phyloP scores from a whole-genome alignment of 2,888 invertebrate genomes.

The Syritta pipiens region DNA sequence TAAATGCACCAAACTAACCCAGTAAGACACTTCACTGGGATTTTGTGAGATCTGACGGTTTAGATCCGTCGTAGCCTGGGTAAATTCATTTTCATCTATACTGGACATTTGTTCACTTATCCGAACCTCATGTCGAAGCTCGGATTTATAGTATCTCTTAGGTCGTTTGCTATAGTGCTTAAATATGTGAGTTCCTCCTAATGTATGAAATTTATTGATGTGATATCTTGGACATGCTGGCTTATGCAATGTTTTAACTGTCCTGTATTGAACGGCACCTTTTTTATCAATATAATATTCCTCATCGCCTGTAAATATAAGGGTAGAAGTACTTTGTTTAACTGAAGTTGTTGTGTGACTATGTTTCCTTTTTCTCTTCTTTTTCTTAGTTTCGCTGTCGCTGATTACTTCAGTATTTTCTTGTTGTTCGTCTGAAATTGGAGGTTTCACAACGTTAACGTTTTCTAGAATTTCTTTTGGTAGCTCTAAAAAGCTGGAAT shows the following conservation, averaged over 20 bases:
- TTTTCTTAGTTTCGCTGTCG: slow-evolving; percentile 4
- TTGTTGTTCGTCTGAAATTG: background rate
- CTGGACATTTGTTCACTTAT: slow-evolving; percentile 65
- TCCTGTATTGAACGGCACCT: slow-evolving; percentile 81
- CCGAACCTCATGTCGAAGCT: slow-evolving; percentile 56
- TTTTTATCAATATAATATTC: slow-evolving; percentile 83
- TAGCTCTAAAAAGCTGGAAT: slow-evolving; percentile 66
- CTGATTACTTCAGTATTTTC: background rate
- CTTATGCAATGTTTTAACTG: slow-evolving; percentile 83
- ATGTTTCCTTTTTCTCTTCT: slow-evolving; percentile 25
- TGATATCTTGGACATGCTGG: slow-evolving; percentile 83
- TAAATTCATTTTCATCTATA: slow-evolving; percentile 80
- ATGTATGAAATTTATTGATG: slow-evolving; percentile 1
- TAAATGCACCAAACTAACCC: slow-evolving; percentile 83
- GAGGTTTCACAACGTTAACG: no score
- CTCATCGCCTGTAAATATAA: slow-evolving; percentile 76
- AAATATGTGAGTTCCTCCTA: slow-evolving; percentile 24
- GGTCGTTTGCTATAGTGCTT: background rate
- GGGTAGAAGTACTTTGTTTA: background rate
- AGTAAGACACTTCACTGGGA: slow-evolving; percentile 81
- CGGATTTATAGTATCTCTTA: slow-evolving; percentile 58
- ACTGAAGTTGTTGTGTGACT: background rate
- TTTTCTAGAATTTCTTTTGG: background rate
- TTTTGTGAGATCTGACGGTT: slow-evolving; percentile 81
- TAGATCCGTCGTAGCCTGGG: slow-evolving; percentile 80